Evolutionary conservation across 2,113 vertebrate species (phyloP).

Genomic region (Hydropotes inermis): DNA sequence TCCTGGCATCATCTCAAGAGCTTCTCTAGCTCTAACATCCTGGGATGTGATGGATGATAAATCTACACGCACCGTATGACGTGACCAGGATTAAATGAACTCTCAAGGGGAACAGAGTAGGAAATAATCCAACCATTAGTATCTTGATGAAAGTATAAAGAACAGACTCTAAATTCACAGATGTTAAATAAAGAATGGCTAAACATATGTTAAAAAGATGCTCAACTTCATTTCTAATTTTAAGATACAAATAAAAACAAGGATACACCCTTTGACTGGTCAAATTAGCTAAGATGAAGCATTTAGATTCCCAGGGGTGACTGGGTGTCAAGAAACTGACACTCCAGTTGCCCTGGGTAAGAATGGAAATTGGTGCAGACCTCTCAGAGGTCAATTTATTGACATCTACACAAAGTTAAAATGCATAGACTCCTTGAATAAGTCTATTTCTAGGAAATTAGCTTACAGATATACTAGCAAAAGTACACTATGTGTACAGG

Average conservation of each 20-base stretch:
- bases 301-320: not conserved
- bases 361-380: not conserved
- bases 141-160: not conserved
- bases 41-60: not conserved
- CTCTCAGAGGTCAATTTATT: not conserved
- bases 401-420: not conserved
- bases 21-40: not conserved
- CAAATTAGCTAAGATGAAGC: not conserved
- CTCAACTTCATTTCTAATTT: not conserved
- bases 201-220: not conserved
- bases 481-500: not conserved
- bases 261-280: not conserved
- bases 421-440: not conserved
- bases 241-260: not conserved
- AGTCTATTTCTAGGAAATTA: not conserved
- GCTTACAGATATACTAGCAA: not conserved
- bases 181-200: not conserved
- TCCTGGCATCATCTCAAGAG: not conserved
- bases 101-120: too few relatives aligned
- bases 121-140: not conserved
- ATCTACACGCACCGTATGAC: fast-evolving
- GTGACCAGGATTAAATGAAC: not conserved
- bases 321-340: not conserved
- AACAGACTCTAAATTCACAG: not conserved
- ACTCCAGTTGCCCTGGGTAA: not conserved